phyloP scores from a whole-genome alignment of 2,113 vertebrate species.

The Charina bottae region DNA sequence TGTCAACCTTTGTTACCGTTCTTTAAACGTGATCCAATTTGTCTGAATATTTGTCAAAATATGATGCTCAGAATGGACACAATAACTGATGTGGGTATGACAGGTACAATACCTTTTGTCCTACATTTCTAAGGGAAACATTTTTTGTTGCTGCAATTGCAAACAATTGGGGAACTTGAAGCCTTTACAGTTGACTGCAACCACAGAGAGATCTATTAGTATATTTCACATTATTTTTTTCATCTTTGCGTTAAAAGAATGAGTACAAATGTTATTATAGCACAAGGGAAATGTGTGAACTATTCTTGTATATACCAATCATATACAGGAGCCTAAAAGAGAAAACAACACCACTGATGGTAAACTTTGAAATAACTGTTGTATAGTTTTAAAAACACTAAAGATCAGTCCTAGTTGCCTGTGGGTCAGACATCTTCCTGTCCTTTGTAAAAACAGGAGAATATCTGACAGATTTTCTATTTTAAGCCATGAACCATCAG shows the following conservation, averaged over 20 bases:
- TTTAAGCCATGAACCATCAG: background rate
- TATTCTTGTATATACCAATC: background rate
- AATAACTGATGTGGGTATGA: too few species aligned
- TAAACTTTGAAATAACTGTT: background rate
- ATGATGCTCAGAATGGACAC: too few species aligned
- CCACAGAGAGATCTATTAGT: background rate
- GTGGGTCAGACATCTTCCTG: background rate
- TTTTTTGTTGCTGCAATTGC: background rate
- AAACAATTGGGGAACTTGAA: background rate
- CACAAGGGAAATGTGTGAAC: background rate
- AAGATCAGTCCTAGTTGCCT: background rate
- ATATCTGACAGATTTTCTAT: background rate
- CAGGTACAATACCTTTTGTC: too few species aligned
- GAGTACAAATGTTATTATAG: background rate
- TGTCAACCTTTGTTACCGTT: too few species aligned
- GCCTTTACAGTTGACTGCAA: background rate
- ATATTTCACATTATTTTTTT: background rate
- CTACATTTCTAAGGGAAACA: too few species aligned
- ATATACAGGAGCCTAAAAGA: background rate
- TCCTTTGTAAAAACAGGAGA: background rate
- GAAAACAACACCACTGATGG: background rate
- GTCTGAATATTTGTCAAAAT: too few species aligned
- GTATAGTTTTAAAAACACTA: background rate
- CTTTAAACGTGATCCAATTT: too few species aligned
- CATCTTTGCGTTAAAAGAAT: background rate